Evolutionary conservation across 1,140 invertebrate species (phyloP), one percentile per base, ranked within the genome.

Genomic region (Brachionus manjavacas): DNA sequence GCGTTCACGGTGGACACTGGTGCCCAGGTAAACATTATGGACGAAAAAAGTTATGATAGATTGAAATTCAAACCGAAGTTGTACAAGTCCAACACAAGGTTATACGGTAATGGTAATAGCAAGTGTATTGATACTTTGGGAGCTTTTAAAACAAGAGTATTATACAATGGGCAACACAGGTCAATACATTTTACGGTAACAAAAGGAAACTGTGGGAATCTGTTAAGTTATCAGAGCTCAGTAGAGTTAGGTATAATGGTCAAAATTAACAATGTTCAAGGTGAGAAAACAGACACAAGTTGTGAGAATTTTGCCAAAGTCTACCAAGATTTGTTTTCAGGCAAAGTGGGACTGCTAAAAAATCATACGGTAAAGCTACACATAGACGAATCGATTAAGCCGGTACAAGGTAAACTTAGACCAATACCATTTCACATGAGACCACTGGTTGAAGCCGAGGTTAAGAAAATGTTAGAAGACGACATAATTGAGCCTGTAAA

Each of bases 31-130:
- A 64, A 64, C 23, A 64, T 64, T 25, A 64, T 64, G 43, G 43
- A 46, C 43, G 43, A 46, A 46, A 46, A 64, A 64, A 20, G 55
- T 64, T 64, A 20, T 64, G 23, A 25, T 20, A 64, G 23, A 64
- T 64, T 64, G 55, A 64, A 20, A 64, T 64, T 64, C 55, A 64
- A 64, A 64, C 55, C 55, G n/a, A 64, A 64, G 55, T 64, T 64
- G 23, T 64, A 64, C 23, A 64, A 64, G 23, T 64, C 55, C n/a
- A 64, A 64, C n/a, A 20, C 55, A 64, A 64, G 55, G 23, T 64
- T 64, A 25, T 64, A 64, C 23, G 55, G n/a, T 64, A 7, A 64
- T 64, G 55, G 55, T 25, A 16, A 64, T 20, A 25, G 23, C n/a
- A 64, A 64, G 23, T 64, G 55, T 25, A 64, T 64, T 25, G 55